These are phyloP conservation scores for Parnassius apollo DNA, from an alignment of 2,888 invertebrate species.

Conservation along the genomic window DNA sequence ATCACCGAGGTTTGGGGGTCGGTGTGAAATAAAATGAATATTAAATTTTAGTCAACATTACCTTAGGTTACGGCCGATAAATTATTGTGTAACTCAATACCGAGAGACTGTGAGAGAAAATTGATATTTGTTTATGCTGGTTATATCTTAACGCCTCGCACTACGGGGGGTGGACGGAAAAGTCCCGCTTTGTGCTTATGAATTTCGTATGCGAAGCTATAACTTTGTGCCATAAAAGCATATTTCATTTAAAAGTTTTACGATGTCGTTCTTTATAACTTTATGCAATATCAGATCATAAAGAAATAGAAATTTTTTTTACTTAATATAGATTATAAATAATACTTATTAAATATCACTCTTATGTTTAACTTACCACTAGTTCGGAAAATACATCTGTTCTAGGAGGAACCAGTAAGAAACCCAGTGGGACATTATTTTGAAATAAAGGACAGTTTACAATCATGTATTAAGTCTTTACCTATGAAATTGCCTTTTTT, in stretches of 20 bases:
- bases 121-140: conserved; percentile 23
- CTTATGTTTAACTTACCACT: no score
- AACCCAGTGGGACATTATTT: no score
- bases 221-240: not conserved
- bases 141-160: conserved; percentile 4
- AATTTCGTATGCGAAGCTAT: not conserved
- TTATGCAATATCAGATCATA: no score
- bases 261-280: no score
- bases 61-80: conserved; percentile 46
- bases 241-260: not conserved
- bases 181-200: not conserved
- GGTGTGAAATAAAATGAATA: conserved; percentile 53
- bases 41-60: conserved; percentile 62
- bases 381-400: no score
- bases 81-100: conserved; percentile 42
- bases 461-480: no score
- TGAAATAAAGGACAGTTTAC: no score
- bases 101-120: conserved; percentile 6
- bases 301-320: not conserved
- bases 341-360: no score
- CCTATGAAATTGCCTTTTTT: no score
- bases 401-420: no score
- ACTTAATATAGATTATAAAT: no score
- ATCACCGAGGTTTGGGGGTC: conserved; percentile 31
- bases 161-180: not conserved